Evolutionary conservation across 2,888 invertebrate genomes (phyloP).

Genomic region (Eumacrocentrus americanus): DNA sequence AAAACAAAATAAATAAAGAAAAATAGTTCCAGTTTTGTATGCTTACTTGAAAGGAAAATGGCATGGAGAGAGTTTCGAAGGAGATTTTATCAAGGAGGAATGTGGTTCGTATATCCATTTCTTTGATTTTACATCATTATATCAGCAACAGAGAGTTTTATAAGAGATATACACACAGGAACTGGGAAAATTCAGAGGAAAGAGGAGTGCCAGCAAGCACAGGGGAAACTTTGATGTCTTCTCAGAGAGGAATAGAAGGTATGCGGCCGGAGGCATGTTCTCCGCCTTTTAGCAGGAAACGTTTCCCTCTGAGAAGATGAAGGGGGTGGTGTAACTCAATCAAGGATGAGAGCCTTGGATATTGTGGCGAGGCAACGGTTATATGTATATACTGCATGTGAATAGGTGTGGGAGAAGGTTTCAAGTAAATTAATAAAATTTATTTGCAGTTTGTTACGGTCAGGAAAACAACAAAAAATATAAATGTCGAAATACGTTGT

Average conservation of each 20-base stretch:
- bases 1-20: too few relatives aligned
- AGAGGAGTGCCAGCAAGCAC: conserved; percentile 43
- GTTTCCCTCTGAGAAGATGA: conserved; percentile 48
- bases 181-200: neutral
- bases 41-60: neutral
- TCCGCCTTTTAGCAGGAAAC: conserved; percentile 54
- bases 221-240: conserved; percentile 53
- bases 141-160: conserved; percentile 11
- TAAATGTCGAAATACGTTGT: neutral
- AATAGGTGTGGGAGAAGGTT: conserved; percentile 36
- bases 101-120: conserved; percentile 14
- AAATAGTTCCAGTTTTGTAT: too few relatives aligned
- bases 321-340: conserved; percentile 51
- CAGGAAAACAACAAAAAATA: neutral
- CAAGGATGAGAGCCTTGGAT: conserved; percentile 49
- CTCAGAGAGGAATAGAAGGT: conserved; percentile 36
- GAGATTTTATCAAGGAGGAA: neutral
- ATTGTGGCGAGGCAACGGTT: conserved; percentile 45
- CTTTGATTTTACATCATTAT: conserved; percentile 26
- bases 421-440: conserved; percentile 56
- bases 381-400: conserved; percentile 25
- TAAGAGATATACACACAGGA: conserved; percentile 15
- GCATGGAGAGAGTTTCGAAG: neutral
- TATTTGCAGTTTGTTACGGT: conserved; percentile 39
- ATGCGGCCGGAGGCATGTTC: conserved; percentile 47